phyloP scores from a whole-genome alignment of 2,888 invertebrate genomes.

The Meandrusa payeni region DNA sequence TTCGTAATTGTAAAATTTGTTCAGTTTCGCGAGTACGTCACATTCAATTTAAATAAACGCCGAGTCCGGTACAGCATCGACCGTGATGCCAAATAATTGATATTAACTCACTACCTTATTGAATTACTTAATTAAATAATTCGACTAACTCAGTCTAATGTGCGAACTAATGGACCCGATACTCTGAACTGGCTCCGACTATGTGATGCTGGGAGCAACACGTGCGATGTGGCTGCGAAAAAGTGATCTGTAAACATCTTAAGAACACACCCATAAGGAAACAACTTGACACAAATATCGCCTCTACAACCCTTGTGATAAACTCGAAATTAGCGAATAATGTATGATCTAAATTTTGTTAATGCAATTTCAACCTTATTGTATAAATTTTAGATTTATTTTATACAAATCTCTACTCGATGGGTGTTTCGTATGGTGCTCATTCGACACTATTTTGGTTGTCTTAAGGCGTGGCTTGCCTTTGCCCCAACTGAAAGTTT shows the following conservation, averaged over 20 bases:
- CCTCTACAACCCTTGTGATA: conserved; percentile 39
- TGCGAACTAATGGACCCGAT: conserved; percentile 77
- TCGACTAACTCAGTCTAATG: conserved; percentile 76
- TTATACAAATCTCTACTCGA: conserved; percentile 28
- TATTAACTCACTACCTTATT: conserved; percentile 77
- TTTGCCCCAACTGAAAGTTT: conserved; percentile 44
- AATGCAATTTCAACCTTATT: conserved; percentile 40
- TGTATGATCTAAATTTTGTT: conserved; percentile 10
- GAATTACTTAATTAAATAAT: conserved; percentile 80
- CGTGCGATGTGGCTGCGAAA: conserved; percentile 53
- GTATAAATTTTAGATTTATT: conserved; percentile 34
- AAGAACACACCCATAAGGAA: conserved; percentile 49
- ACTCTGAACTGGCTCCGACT: conserved; percentile 68
- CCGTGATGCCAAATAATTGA: conserved; percentile 57
- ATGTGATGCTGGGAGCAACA: conserved; percentile 53
- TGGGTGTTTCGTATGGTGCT: conserved; percentile 49
- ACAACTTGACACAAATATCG: conserved; percentile 31
- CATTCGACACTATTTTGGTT: conserved; percentile 43
- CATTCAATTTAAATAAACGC: conserved; percentile 51
- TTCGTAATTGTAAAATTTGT: conserved; percentile 19
- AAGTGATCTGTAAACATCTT: conserved; percentile 50
- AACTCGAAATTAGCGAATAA: conserved; percentile 32
- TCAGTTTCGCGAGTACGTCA: conserved; percentile 48
- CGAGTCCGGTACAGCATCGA: conserved; percentile 48
- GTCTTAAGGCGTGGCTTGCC: conserved; percentile 55